These are phyloP conservation scores for Myotis daubentonii DNA, from an alignment of 2,797 vertebrate species.

Conservation along the genomic window DNA sequence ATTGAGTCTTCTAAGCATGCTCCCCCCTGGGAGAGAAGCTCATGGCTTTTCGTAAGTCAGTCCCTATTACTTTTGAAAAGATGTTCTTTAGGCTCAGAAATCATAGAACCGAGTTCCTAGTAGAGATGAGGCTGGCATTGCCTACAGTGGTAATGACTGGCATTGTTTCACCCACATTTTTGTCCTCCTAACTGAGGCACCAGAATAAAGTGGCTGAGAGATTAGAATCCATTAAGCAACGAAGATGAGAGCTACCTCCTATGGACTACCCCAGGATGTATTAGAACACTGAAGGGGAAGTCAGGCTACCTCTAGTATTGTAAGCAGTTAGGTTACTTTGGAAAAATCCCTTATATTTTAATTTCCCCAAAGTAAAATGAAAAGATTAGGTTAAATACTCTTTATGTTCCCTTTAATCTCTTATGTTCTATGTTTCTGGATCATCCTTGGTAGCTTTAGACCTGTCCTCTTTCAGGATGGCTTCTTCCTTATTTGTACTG, in stretches of 20 bases:
- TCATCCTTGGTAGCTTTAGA: constrained; percentile 14
- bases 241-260: background rate
- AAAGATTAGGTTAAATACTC: background rate
- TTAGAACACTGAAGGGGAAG: background rate
- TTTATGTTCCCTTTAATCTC: background rate
- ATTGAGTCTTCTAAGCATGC: background rate
- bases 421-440: background rate
- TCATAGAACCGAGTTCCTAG: background rate
- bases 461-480: background rate
- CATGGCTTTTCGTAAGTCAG: background rate
- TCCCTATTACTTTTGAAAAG: background rate
- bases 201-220: constrained; percentile 12
- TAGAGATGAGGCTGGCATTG: background rate
- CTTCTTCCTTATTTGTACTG: background rate
- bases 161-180: background rate
- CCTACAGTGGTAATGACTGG: background rate
- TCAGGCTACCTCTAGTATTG: background rate
- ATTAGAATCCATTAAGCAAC: background rate
- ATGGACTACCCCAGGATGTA: background rate
- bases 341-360: background rate
- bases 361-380: background rate
- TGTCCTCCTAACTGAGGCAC: background rate
- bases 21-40: background rate
- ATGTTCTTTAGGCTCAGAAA: background rate
- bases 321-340: background rate